A percentile compares a stretch with the other conserved stretches of the same genome.
These are phyloP conservation scores for Synodontis membranacea DNA, from an alignment of 2,113 vertebrate genomes.

Conservation along the genomic window DNA sequence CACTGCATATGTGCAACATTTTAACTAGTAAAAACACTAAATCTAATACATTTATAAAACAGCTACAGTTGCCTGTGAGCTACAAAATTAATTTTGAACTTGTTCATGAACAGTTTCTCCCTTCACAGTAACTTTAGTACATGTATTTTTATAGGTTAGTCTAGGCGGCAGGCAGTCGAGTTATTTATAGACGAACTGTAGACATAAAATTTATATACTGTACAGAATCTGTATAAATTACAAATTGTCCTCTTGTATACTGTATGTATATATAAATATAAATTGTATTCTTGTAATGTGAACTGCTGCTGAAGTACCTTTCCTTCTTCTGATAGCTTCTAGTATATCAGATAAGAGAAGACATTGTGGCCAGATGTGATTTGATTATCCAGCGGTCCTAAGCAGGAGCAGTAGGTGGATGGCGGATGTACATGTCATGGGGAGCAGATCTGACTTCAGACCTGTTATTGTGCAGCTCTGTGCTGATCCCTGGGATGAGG, in stretches of 20 bases:
- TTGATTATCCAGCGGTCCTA: neutral
- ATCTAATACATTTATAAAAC: neutral
- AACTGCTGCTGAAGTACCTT: neutral
- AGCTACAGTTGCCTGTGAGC: neutral
- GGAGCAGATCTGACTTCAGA: slow-evolving; percentile 28
- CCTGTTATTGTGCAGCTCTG: slow-evolving; percentile 12
- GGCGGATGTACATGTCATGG: slow-evolving; percentile 7
- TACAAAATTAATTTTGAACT: neutral
- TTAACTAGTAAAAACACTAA: neutral
- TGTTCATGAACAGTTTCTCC: neutral
- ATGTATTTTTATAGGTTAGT: neutral
- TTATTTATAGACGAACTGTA: neutral
- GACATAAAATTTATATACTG: neutral
- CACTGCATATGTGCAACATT: neutral
- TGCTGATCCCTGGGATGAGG: slow-evolving; percentile 52
- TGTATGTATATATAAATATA: no score
- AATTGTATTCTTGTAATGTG: no score
- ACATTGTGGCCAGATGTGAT: slow-evolving; percentile 10
- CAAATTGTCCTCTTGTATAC: neutral
- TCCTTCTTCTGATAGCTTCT: slow-evolving; percentile 2
- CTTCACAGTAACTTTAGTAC: neutral
- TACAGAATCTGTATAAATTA: neutral
- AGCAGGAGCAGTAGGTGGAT: slow-evolving; percentile 25
- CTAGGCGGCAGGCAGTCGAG: neutral
- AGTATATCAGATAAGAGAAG: slow-evolving; percentile 6